A percentile compares a stretch with the other conserved stretches of the same genome.
phyloP scores from a whole-genome alignment of 2,888 invertebrate species.

The Chaetoderma sp. region DNA sequence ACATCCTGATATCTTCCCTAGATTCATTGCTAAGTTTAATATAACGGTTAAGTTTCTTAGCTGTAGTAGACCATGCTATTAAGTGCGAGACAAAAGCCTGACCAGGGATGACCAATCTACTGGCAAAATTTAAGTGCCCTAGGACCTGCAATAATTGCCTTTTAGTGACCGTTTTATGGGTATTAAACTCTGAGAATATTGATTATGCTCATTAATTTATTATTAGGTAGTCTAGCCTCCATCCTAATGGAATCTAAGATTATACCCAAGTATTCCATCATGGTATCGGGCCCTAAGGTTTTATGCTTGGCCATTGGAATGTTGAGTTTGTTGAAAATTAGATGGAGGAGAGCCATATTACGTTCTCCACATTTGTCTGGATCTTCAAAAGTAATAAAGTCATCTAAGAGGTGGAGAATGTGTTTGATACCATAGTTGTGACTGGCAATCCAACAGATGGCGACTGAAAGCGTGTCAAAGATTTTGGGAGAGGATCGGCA shows the following conservation, averaged over 20 bases:
- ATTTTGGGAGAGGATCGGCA: conserved; percentile 15
- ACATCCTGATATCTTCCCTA: conserved; percentile 24
- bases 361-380: background rate
- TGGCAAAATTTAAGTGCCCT: conserved; percentile 29
- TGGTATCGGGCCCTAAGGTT: conserved; percentile 23
- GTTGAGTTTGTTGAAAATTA: conserved; percentile 15
- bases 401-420: conserved; percentile 20
- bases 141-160: conserved; percentile 20
- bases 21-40: conserved; percentile 22
- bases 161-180: conserved; percentile 25
- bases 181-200: conserved; percentile 7
- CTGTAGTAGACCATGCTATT: conserved; percentile 12
- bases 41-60: conserved; percentile 13
- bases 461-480: conserved; percentile 15
- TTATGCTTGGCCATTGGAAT: conserved; percentile 29
- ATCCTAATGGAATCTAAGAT: conserved; percentile 26
- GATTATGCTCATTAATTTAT: conserved; percentile 20
- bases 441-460: conserved; percentile 17
- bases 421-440: conserved; percentile 4
- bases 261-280: conserved; percentile 31
- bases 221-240: conserved; percentile 26
- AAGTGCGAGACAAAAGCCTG: conserved; percentile 33
- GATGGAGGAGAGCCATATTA: conserved; percentile 9
- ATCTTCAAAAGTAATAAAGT: conserved; percentile 19
- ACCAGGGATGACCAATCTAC: conserved; percentile 26